Percentiles rank a stretch among this genome's conserved stretches.
These are phyloP conservation scores for Trichoplax adhaerens DNA, from an alignment of 37 sponge, comb jelly and placozoan species.

Conservation along the genomic window DNA sequence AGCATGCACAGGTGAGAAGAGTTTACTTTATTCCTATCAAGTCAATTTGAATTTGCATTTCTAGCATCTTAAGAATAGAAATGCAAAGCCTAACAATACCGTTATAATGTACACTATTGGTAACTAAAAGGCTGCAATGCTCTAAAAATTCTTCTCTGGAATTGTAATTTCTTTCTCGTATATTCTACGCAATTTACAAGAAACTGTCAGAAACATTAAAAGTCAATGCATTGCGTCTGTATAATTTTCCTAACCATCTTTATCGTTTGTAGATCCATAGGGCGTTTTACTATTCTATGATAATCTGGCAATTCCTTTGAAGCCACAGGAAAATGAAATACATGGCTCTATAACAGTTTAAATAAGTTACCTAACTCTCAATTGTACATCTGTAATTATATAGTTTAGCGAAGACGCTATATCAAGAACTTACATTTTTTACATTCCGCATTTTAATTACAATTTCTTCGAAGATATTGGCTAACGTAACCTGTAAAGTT, in stretches of 20 bases:
- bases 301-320: constrained; percentile 85
- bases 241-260: constrained; percentile 34
- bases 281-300: constrained; percentile 73
- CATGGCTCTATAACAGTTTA: too few relatives aligned
- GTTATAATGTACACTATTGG: constrained; percentile 84
- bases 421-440: constrained; percentile 3
- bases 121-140: constrained; percentile 55
- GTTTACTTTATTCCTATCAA: constrained; percentile 2
- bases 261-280: constrained; percentile 96
- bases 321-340: constrained; percentile 79
- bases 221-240: too few relatives aligned
- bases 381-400: too few relatives aligned
- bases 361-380: too few relatives aligned
- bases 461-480: constrained; percentile 20
- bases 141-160: constrained; percentile 18
- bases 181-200: constrained; percentile 45
- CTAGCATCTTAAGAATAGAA: constrained; percentile 5
- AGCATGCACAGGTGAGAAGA: not conserved
- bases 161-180: not conserved
- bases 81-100: constrained; percentile 22
- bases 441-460: constrained; percentile 17
- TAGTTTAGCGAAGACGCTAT: too few relatives aligned
- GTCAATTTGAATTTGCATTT: constrained; percentile 3
- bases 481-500: not conserved
- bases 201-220: constrained; percentile 13